Evolutionary conservation across 2,888 invertebrate genomes (phyloP).

Genomic region (Nephrotoma guestfalica): DNA sequence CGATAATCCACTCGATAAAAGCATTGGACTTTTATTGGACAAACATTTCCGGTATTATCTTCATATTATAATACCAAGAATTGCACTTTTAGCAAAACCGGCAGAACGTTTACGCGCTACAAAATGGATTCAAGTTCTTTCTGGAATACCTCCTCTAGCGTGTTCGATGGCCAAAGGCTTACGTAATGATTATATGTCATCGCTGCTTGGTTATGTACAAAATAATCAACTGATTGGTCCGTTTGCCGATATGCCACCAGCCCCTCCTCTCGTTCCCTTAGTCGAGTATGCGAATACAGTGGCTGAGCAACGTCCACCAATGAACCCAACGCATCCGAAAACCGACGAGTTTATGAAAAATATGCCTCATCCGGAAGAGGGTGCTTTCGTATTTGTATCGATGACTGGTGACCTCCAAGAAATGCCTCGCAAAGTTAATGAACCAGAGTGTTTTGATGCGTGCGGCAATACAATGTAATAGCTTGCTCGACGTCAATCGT

Average conservation of each 20-base stretch:
- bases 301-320: not conserved
- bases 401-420: not conserved
- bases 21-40: not conserved
- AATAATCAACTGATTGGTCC: not conserved
- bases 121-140: not conserved
- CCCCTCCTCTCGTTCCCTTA: not conserved
- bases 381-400: not conserved
- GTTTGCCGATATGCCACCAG: not conserved
- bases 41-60: not conserved
- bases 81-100: not conserved
- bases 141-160: not conserved
- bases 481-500: not conserved
- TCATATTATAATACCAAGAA: not conserved
- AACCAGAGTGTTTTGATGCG: not conserved
- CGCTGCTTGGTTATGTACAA: not conserved
- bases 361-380: not conserved
- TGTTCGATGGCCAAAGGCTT: not conserved
- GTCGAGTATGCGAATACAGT: not conserved
- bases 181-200: not conserved
- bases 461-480: not conserved
- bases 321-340: not conserved
- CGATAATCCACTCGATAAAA: not conserved
- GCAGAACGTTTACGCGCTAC: not conserved
- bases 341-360: conserved; percentile 1
- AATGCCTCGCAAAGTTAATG: not conserved